Evolutionary conservation across 2,888 invertebrate species (phyloP), one percentile per base, ranked within the genome.

Genomic region (Furcula furcula): DNA sequence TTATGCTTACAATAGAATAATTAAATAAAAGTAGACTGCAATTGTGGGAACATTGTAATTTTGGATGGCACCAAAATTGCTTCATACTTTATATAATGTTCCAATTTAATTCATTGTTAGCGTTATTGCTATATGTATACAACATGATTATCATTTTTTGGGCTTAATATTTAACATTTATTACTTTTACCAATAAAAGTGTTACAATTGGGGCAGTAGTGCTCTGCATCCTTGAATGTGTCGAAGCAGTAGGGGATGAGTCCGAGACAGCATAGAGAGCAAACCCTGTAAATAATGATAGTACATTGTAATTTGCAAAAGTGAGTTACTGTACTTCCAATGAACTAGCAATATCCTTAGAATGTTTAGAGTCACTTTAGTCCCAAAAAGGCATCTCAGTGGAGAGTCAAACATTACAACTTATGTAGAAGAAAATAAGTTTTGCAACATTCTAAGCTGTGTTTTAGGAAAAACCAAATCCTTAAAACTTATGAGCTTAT

Each of bases 181-280:
- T 70, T 82, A 52, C 73, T 77, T 75, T 87, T 88, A 19, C 87
- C 87, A 56, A 88, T 78, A 47, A 85, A 88, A 41, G 80, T 76
- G 61, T 85, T 88, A 70, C 88, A 88, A 55, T 86, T 85, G 28
- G 88, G 88, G 42, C 88, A 87, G 46, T 88, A 88, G 55, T 88
- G 88, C 46, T 87, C 88, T 7, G 87, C 87, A 72, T 88, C 87
- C 54, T 87, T 88, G 61, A 87, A 88, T 43, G 86, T 78, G 46
- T 88, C 88, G 32, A 87, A 87, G 71, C 88, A 87, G 64, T 88
- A 88, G 20, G 88, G 87, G 39, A 88, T 66, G 37, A 88, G 69
- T 11, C 88, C 88, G 31, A 88, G 66, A 58, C 88, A 88, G 76
- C 88, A 88, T 30, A 88, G 60, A 14, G 88, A 87, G 54, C 87